Percentiles rank a stretch among this genome's conserved stretches.
Evolutionary conservation across 2,113 vertebrate genomes (phyloP).

Genomic region (Ctenodactylus gundi): DNA sequence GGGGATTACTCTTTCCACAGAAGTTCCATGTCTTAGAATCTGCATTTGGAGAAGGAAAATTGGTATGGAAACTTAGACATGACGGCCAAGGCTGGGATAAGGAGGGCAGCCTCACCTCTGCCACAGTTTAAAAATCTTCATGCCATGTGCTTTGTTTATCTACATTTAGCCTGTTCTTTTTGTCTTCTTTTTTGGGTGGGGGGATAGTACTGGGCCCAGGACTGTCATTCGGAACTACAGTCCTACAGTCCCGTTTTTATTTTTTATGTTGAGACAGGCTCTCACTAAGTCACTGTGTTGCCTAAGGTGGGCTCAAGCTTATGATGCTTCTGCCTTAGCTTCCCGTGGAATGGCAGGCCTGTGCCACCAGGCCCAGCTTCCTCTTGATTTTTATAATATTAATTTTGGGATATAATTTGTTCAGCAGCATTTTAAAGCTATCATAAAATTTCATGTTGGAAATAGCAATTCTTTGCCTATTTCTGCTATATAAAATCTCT

Average conservation of each 20-base stretch:
- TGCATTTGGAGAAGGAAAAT: background rate
- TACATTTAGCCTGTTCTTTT: background rate
- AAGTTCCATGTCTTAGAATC: background rate
- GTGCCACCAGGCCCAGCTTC: too few species aligned
- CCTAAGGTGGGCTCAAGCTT: too few species aligned
- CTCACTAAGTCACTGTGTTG: too few species aligned
- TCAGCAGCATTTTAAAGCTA: background rate
- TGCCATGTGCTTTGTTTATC: accelerated
- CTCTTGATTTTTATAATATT: background rate
- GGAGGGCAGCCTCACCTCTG: background rate
- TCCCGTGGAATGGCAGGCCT: too few species aligned
- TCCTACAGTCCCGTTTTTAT: too few species aligned
- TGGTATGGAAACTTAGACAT: background rate
- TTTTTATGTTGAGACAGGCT: too few species aligned
- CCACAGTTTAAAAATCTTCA: background rate
- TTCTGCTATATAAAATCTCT: background rate
- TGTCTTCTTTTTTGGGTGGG: too few species aligned
- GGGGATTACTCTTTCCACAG: background rate
- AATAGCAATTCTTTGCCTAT: background rate
- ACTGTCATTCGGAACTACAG: too few species aligned
- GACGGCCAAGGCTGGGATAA: background rate
- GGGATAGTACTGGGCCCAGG: too few species aligned
- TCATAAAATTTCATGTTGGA: background rate
- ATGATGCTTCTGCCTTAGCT: too few species aligned
- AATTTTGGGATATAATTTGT: background rate